Evolutionary conservation across 2,113 vertebrate species (phyloP), one percentile per base, ranked within the genome.

Genomic region (Sigmodon hispidus): DNA sequence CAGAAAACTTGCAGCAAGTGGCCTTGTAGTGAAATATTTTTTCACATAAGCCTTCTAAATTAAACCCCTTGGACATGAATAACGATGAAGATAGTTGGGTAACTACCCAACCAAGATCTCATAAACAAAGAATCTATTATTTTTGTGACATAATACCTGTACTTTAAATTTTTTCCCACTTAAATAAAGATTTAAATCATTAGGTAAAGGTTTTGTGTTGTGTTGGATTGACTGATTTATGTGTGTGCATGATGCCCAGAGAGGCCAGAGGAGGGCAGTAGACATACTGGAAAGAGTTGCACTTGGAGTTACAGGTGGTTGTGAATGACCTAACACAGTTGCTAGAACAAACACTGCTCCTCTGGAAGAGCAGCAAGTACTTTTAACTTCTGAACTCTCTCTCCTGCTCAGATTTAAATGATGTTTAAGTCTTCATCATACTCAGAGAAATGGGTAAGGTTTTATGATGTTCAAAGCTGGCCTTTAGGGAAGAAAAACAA

Each of bases 41-140:
- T 59, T 73, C 34, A 3, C 65, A 83, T 12, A 90, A 80, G 52
- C 3, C 43, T n/a, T 85, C 43, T n/a, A 77, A 76, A 90, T 91
- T 92, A 96, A 94, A 67, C 45, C 59, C 45, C 3, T 59, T 98
- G 80, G 72, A 76, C 36, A 22, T 69, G 83, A 94, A 89, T 95
- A 63, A 92, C 90, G 76, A 98, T 89, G 86, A 97, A 90, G 72
- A 95, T 70, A 87, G 80, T 76, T 1, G 3, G 40, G 40, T 61
- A 88, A 90, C 21, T 89, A 67, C 69, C 43, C 96, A 96, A 95
- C 94, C 93, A 91, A 96, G 63, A 91, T 95, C 61, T 69, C 21
- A 40, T 93, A 91, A 50, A 48, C 91, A 79, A 65, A 3, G 80
- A 96, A 40, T 96, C 19, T 13, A 7, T 22, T 76, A 93, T 94